A percentile compares a stretch with the other conserved stretches of the same genome.
Evolutionary conservation across 2,797 vertebrate species (phyloP).

Genomic region (Melanotaenia nigrans): DNA sequence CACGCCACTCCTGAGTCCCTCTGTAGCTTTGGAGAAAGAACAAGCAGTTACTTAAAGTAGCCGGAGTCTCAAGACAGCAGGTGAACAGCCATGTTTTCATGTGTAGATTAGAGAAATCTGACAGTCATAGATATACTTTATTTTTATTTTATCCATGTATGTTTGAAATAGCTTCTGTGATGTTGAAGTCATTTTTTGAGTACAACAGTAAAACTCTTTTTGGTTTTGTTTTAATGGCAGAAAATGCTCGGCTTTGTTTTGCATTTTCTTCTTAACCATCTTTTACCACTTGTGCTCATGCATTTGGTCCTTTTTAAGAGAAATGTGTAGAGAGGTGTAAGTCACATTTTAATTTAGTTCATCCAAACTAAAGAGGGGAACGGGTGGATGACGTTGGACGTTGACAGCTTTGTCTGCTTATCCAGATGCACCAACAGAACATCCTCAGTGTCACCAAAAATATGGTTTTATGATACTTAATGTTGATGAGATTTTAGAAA

Average conservation of each 20-base stretch:
- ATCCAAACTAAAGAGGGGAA: neutral
- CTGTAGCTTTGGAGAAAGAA: slow-evolving; percentile 24
- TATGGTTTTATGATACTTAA: neutral
- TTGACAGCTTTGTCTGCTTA: slow-evolving; percentile 3
- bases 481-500: neutral
- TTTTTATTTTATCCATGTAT: neutral
- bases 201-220: neutral
- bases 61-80: slow-evolving; percentile 38
- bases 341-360: slow-evolving; percentile 5
- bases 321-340: neutral
- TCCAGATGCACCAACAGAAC: neutral
- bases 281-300: neutral
- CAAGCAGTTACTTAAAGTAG: slow-evolving; percentile 7
- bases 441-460: neutral
- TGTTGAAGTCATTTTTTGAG: neutral
- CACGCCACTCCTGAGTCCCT: slow-evolving; percentile 25
- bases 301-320: neutral
- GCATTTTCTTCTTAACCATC: neutral
- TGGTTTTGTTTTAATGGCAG: neutral
- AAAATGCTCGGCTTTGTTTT: neutral
- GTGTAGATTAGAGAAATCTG: slow-evolving; percentile 7
- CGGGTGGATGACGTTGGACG: neutral
- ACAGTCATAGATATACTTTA: neutral
- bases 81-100: slow-evolving; percentile 39
- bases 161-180: neutral